Evolutionary conservation across 53 echinoderm and acorn worm species (phyloP), one percentile per base, ranked within the genome.

Genomic region (Pentamera pediparva): DNA sequence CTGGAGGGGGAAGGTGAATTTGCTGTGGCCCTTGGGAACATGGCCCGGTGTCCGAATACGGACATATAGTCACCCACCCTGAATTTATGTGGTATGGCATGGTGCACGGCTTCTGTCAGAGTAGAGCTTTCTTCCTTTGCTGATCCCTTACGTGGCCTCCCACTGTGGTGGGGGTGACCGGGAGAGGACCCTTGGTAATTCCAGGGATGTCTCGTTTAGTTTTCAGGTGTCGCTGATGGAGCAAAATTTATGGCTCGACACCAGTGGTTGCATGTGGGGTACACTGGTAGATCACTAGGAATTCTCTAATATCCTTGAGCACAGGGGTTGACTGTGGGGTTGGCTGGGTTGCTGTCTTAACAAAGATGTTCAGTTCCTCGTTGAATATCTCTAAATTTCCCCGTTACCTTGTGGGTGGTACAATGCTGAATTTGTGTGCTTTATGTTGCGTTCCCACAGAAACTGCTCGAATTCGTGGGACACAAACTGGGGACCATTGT

Each of bases 381-480:
- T 15, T n/a, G 31, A 56, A 56, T n/a, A n/a, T 19, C 64, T 38
- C 40, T 64, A 38, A 37, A 39, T 39, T 21, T 64, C 40, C 11
- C 65, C 39, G 12, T 64, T 62, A 17, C 37, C 62, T 34, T 62
- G 62, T 18, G 36, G 62, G 36, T 62, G 62, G 15, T 62, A 62
- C 35, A 61, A 3, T 30, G 62, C 62, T 32, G 62, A 61, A 13
- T 32, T 28, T 3, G 17, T 32, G 36, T 61, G 62, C 35, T 61
- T 61, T 18, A 61, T 61, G 18, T 62, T 32, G 9, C 62, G 37
- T 62, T 35, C 59, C 8, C 31, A 29, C 25, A 25, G 31, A 59
- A 59, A 59, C 29, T 59, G 59, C 3, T 59, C 27, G 37, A 62
- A 62, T 34, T 62, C 62, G 21, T 33, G 19, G 20, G 62, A 62